Base-by-base conservation (phyloP, 1,140 invertebrate genomes). In the Bombus fervidus region DNA sequence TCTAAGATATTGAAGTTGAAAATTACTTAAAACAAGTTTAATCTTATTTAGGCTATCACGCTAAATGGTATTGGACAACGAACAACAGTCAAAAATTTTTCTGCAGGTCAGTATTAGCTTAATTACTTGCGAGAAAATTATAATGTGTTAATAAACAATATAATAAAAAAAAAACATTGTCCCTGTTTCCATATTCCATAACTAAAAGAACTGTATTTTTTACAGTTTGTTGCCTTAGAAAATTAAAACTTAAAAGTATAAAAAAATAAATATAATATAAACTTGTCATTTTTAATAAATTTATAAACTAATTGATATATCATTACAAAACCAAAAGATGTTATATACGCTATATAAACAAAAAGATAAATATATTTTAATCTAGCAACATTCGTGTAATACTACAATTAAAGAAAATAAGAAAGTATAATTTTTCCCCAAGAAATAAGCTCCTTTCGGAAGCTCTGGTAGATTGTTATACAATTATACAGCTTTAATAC, bases 51-150 rank as follows among this genome's bases (percentile, higher is more conserved):
- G 89, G 83, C 43, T 25, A 41, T 53, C 69, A 31, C 41, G 9
- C 22, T 62, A 31, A 62, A 66, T 53, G 76, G 31, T 64, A 83
- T 39, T 79, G 71, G 76, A 78, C 83, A 62, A 81, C 86, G 69
- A 75, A 64, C 66, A 37, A 85, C 81, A 39, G 82, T 28, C 39
- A 62, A 85, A 87, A 43, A 81, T 77, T 31, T 68, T 12, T 39
- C 53, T 71, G 25, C 74, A 90, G 88, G 89, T 90, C 59, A 85
- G 89, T 90, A 75, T 18, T 37, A 37, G 9, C 8, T 62, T 25
- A 6, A 80, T 15, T 80, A 57, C 18, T n/a, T 8, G 3, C 25
- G 6, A 43, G 47, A 43, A 18, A 25, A n/a, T 53, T 13, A 57
- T 68, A 31, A 1, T 71, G 28, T 31, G 22, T 31, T 59, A 41